phyloP scores from a whole-genome alignment of 2,113 vertebrate species.

The Mionectes macconnelli region DNA sequence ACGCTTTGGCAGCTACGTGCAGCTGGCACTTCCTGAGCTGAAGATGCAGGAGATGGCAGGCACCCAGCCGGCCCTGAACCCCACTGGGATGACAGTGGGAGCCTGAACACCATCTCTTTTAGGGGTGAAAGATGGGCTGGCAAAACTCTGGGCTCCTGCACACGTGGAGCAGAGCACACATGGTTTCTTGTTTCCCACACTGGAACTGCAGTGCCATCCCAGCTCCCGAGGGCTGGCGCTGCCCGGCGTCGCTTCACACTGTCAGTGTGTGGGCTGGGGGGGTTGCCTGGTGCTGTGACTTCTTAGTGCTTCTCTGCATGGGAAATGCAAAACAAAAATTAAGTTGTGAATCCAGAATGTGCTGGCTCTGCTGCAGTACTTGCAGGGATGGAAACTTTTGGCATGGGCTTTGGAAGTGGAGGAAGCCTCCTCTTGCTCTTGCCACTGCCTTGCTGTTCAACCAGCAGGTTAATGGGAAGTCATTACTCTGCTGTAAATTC shows the following conservation, averaged over 20 bases:
- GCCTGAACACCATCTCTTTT: accelerated
- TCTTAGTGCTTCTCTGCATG: background rate
- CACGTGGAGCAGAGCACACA: accelerated
- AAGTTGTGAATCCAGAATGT: accelerated
- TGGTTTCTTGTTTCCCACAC: accelerated
- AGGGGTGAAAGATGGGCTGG: background rate
- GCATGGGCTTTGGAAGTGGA: background rate
- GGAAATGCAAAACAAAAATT: background rate
- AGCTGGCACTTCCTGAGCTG: background rate
- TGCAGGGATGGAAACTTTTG: background rate
- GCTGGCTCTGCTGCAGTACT: background rate
- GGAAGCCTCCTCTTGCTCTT: background rate
- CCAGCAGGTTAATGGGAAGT: background rate
- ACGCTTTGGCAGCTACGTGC: background rate
- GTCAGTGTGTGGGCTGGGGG: background rate
- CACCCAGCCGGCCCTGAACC: background rate
- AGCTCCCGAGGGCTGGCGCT: background rate
- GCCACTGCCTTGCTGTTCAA: background rate
- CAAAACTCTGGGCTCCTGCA: background rate
- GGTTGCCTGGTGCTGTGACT: background rate
- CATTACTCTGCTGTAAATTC: background rate
- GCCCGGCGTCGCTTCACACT: accelerated
- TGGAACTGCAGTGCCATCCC: background rate
- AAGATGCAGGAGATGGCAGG: background rate
- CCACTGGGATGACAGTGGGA: background rate